These are phyloP conservation scores for Drosophila parvula DNA, from an alignment of 1,140 invertebrate genomes.

Conservation along the genomic window DNA sequence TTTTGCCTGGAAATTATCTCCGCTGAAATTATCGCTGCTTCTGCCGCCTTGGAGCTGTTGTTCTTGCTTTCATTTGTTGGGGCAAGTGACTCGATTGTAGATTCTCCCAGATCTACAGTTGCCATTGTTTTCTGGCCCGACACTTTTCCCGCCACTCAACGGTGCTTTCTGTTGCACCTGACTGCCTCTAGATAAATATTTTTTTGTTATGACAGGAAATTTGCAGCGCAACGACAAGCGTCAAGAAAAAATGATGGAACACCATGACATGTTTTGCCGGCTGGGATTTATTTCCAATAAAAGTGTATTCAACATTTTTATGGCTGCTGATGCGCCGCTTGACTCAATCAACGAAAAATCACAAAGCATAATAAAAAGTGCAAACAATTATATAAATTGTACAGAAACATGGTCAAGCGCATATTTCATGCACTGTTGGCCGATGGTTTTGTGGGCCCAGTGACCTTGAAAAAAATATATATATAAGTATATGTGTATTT, in stretches of 20 bases:
- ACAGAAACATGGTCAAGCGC: slow-evolving; percentile 65
- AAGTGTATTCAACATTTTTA: slow-evolving; percentile 61
- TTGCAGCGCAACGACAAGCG: slow-evolving; percentile 16
- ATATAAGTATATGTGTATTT: slow-evolving; percentile 17
- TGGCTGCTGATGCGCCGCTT: slow-evolving; percentile 36
- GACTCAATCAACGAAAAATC: slow-evolving; percentile 48
- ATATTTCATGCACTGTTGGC: slow-evolving; percentile 72
- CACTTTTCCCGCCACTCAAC: slow-evolving; percentile 53
- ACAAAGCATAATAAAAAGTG: slow-evolving; percentile 39
- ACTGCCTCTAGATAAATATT: slow-evolving; percentile 60
- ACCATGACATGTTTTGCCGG: slow-evolving; percentile 27
- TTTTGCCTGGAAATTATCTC: slow-evolving; percentile 63
- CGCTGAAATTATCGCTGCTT: slow-evolving; percentile 57
- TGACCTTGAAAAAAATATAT: slow-evolving; percentile 49
- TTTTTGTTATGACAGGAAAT: slow-evolving; percentile 53
- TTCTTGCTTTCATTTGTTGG: slow-evolving; percentile 58
- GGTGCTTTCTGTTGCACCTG: slow-evolving; percentile 66
- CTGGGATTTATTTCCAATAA: slow-evolving; percentile 64
- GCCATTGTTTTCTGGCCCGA: slow-evolving; percentile 51
- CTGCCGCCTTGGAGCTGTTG: slow-evolving; percentile 13
- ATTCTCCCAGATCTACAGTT: slow-evolving; percentile 48
- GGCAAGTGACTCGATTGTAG: slow-evolving; percentile 12
- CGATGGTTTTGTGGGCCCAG: slow-evolving; percentile 48
- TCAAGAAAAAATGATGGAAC: slow-evolving; percentile 40
- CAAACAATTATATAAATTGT: slow-evolving; percentile 54